Evolutionary conservation across 1,140 invertebrate genomes (phyloP), one percentile per base, ranked within the genome.

Genomic region (Phymastichus coffea): DNA sequence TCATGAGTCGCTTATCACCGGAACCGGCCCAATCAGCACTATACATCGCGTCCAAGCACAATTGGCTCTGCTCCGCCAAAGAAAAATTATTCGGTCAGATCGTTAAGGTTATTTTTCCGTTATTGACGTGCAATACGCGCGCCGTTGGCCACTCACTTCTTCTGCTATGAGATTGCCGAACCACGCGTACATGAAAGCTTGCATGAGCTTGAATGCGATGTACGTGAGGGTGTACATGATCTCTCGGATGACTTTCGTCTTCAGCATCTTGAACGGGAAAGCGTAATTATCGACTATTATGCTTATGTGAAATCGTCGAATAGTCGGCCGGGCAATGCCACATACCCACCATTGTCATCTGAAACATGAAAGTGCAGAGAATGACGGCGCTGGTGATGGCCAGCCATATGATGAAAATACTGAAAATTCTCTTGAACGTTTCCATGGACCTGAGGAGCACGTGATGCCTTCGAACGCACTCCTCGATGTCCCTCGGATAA

Each of bases 141-240:
- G n/a, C n/a, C n/a, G n/a, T n/a, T n/a, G n/a, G n/a, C n/a, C n/a
- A 25, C 41, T 25, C 2, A 44, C 41, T 22, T 44, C 41, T 14
- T 25, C 22, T 4, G 41, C 41, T n/a, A 44, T 44, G 12, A 41
- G 12, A 20, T 41, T 41, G 17, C 38, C 38, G 14, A 23, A 44
- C 41, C 41, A 22, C 4, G 19, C 19, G 14, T 20, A 19, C 49
- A 14, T 44, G 51, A 20, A 66, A 63, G 15, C n/a, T n/a, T n/a
- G n/a, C n/a, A n/a, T n/a, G n/a, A n/a, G n/a, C n/a, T n/a, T n/a
- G n/a, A n/a, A n/a, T n/a, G n/a, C n/a, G n/a, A n/a, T n/a, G n/a
- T n/a, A n/a, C n/a, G n/a, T n/a, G n/a, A n/a, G n/a, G n/a, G n/a
- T n/a, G n/a, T n/a, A n/a, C n/a, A n/a, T n/a, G n/a, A n/a, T n/a